A percentile compares a stretch with the other conserved stretches of the same genome.
Conservation (phyloP, 30 jellyfish, hydroid and myxozoan genomes). For the Hydractinia echinata region DNA sequence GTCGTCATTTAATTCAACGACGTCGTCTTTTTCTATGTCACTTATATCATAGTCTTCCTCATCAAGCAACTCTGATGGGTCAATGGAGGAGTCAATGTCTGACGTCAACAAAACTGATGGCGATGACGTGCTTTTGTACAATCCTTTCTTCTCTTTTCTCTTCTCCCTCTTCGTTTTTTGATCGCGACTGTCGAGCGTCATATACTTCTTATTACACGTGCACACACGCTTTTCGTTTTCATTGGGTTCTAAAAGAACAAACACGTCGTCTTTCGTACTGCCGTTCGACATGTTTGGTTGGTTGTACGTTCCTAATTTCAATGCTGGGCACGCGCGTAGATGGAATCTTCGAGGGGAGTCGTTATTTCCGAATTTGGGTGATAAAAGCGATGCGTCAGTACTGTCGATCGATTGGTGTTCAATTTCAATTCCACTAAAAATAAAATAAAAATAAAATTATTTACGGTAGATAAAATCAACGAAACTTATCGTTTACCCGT, state of each 20-base stretch:
- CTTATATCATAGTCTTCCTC: constrained; percentile 83
- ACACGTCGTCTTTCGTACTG: constrained; percentile 50
- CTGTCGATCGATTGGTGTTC: constrained; percentile 1
- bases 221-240: constrained; percentile 36
- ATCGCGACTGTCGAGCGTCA: constrained; percentile 55
- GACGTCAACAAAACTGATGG: constrained; percentile 61
- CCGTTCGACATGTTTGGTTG: constrained; percentile 24
- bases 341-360: constrained; percentile 54
- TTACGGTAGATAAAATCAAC: too few species aligned
- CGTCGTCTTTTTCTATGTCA: constrained; percentile 76
- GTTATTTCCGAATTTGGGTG: constrained; percentile 35
- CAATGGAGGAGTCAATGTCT: constrained; percentile 31
- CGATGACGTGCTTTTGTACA: constrained; percentile 66
- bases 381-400: constrained; percentile 20
- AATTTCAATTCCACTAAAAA: constrained; percentile 35
- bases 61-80: constrained; percentile 58
- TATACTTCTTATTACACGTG: constrained; percentile 32
- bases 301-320: constrained; percentile 24
- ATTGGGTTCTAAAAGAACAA: constrained; percentile 34
- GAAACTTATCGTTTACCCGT: too few species aligned
- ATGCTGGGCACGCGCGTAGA: constrained; percentile 59
- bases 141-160: constrained; percentile 40
- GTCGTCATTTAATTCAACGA: constrained; percentile 64
- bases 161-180: constrained; percentile 50
- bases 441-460: not conserved